Conservation (phyloP, 2,797 vertebrate genomes). For the Notolepis coatsorum region DNA sequence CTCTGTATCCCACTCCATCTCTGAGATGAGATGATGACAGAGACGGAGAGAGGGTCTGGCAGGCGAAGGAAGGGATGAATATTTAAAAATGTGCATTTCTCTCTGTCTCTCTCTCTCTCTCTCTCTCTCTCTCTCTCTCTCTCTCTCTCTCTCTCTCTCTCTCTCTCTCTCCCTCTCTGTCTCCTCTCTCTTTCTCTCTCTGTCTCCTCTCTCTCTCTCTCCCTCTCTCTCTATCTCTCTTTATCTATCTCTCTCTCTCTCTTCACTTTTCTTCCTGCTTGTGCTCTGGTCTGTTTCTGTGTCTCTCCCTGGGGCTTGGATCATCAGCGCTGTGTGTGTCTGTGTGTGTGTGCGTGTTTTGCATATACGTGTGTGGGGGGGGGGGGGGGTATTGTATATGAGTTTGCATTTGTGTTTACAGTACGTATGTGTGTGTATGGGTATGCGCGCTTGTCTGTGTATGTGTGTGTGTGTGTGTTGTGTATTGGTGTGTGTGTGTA, state of each 20-base stretch:
- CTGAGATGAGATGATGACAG: constrained; percentile 41
- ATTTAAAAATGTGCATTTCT: constrained; percentile 66
- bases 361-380: constrained; percentile 6
- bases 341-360: constrained; percentile 30
- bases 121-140: constrained; percentile 57
- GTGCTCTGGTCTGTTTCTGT: constrained; percentile 26
- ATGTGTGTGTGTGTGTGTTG: neutral
- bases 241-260: neutral
- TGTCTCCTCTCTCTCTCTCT: neutral
- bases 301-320: neutral
- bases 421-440: neutral
- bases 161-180: constrained; percentile 57
- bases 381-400: neutral
- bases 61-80: constrained; percentile 69
- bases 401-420: neutral
- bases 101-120: constrained; percentile 49
- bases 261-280: constrained; percentile 18
- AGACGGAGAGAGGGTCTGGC: constrained; percentile 62
- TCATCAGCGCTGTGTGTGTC: neutral
- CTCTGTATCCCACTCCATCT: constrained; percentile 23
- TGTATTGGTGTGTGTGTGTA: neutral
- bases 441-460: constrained; percentile 15
- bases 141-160: constrained; percentile 46
- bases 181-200: constrained; percentile 54
- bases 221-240: neutral